phyloP scores from a whole-genome alignment of 2,888 invertebrate species.

The Amorpha juglandis region DNA sequence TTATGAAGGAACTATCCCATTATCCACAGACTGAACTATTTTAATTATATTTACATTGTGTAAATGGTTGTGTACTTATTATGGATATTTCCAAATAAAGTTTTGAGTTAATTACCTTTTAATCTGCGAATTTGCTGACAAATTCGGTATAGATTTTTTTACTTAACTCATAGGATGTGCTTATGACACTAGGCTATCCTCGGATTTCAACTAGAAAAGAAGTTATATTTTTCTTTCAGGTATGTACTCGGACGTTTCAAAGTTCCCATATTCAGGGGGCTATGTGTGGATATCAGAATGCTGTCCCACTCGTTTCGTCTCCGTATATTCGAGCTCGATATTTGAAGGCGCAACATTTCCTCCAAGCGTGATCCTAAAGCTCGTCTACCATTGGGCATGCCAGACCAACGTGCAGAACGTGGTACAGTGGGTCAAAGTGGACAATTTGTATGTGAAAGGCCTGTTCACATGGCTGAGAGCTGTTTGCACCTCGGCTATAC shows the following conservation, averaged over 20 bases:
- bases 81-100: too few relatives aligned
- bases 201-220: too few relatives aligned
- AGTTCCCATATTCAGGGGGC: conserved; percentile 94
- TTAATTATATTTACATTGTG: too few relatives aligned
- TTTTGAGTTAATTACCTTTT: too few relatives aligned
- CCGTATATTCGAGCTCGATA: conserved; percentile 93
- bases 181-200: too few relatives aligned
- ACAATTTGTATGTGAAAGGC: conserved; percentile 82
- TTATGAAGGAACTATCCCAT: too few relatives aligned
- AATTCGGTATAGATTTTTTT: too few relatives aligned
- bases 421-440: conserved; percentile 92
- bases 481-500: conserved; percentile 91
- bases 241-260: conserved; percentile 93
- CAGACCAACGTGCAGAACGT: conserved; percentile 95
- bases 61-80: too few relatives aligned
- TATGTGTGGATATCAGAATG: conserved; percentile 96
- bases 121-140: too few relatives aligned
- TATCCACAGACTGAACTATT: too few relatives aligned
- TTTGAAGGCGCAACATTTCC: conserved; percentile 94
- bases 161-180: too few relatives aligned
- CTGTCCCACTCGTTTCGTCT: conserved; percentile 92
- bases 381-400: conserved; percentile 96
- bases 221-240: conserved; percentile 67
- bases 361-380: conserved; percentile 91
- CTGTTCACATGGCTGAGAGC: conserved; percentile 87